Base-by-base conservation (phyloP, 1,140 invertebrate species). In the Drosophila oshimai region DNA sequence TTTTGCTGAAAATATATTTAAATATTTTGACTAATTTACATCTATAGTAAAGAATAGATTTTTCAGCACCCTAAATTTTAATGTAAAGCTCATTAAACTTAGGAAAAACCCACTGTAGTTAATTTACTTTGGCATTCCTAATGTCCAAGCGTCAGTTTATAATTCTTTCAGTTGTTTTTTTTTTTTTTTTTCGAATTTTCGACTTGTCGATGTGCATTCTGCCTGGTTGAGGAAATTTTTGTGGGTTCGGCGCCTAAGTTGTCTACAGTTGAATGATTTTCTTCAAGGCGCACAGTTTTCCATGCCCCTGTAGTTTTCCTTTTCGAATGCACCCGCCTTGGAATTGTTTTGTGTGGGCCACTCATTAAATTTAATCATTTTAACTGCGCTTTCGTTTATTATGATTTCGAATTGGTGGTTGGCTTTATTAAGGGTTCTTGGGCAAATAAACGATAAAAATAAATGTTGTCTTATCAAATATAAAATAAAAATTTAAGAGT, bases 221-320 rank as follows among this genome's bases (percentile, higher is more conserved):
- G 34, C 4, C 42, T 39, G 28, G 28, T 31, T 45, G 36, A 64
- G 45, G 61, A 26, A 29, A 49, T 17, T 55, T 41, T 54, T 57
- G 73, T 80, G 76, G 77, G 77, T 60, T 76, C 29, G 77, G 72
- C 77, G 74, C 54, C 57, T 47, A 49, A 33, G 41, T 72, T 74
- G 45, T 87, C 55, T 64, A 86, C 81, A 86, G 60, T 76, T 84
- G 80, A 84, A 80, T 86, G 80, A 62, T 75, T 84, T 87, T 87
- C 80, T 53, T 86, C 81, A 84, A 84, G 80, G 80, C 80, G 67
- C 75, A 65, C 67, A 68, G 70, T 68, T 86, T 84, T 86, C 71
- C 72, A 74, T 53, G 81, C 71, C 36, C 20, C 33, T 41, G n/a
- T 65, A 26, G 50, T 47, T 72, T 72, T 72, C 22, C 69, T 74